Conservation (phyloP, 1,140 invertebrate genomes). For the Listronotus oregonensis region DNA sequence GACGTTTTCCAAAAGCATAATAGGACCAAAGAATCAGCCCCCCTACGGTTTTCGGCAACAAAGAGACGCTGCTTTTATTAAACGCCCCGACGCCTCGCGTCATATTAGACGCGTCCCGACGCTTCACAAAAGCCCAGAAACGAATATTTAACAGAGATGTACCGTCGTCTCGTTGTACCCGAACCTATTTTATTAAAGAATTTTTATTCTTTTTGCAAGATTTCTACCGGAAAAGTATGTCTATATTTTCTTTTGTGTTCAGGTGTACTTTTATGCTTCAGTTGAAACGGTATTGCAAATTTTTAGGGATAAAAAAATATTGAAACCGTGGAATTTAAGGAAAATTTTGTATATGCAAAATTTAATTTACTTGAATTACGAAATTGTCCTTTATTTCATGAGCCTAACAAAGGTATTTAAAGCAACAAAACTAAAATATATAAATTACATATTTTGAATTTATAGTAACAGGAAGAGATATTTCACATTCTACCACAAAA, state of each 20-base stretch:
- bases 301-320: not conserved
- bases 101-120: constrained; percentile 37
- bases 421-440: no score
- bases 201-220: constrained; percentile 26
- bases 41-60: constrained; percentile 19
- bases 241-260: constrained; percentile 9
- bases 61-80: constrained; percentile 39
- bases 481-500: no score
- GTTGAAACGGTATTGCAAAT: constrained; percentile 13
- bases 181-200: constrained; percentile 38
- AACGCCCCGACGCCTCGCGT: constrained; percentile 42
- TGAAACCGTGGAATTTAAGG: not conserved
- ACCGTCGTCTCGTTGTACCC: constrained; percentile 3
- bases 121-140: constrained; percentile 25
- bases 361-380: no score
- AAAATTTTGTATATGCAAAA: not conserved
- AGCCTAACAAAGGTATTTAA: no score
- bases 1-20: not conserved
- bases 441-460: no score
- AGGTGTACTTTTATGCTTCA: constrained; percentile 12
- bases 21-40: not conserved
- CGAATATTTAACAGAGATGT: constrained; percentile 40
- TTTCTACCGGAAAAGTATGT: constrained; percentile 5
- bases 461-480: no score
- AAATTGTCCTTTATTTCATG: no score